Base-by-base conservation (phyloP, 2,113 vertebrate genomes). In the Ochotona curzoniae region DNA sequence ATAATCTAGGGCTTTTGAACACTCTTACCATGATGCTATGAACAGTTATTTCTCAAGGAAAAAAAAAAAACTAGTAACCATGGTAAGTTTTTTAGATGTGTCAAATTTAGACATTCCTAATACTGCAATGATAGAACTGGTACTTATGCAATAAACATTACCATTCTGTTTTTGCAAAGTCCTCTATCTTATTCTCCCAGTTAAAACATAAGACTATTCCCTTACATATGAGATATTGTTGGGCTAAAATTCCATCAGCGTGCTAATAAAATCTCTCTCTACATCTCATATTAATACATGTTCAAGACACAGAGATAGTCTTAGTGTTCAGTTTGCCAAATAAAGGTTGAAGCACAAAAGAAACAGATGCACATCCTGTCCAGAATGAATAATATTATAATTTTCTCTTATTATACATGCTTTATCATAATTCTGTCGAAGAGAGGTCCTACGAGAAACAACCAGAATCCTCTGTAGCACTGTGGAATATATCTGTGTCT, bases 221-320 rank as follows among this genome's bases (percentile, higher is more conserved):
- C 61, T 79, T 54, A 75, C 47, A 96, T 5, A 30, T 13, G 47
- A 85, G 57, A 63, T 78, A 84, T 73, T 93, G 14, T 86, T 8
- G 76, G 63, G 57, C 60, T 78, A 49, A 1, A n/a, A 63, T 51
- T 1, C n/a, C 18, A 86, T 76, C 47, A 78, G 81, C 44, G 70
- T 78, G 76, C 49, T 85, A 83, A 64, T 63, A 89, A 75, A 93
- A 83, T 28, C 44, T 51, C 82, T 38, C 64, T 86, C 61, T 91
- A 75, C 28, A 89, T 73, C 47, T 83, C 57, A 28, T 89, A 95
- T 93, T 93, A 91, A 92, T 91, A 54, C 2, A 86, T 86, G 93
- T 95, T 88, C 54, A 57, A 57, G 54, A 18, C 54, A 57, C 54
- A 57, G 54, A 57, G 54, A 57, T 57, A 75, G 35, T 83, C 35